phyloP scores from a whole-genome alignment of 1,140 invertebrate genomes.

The Achatina immaculata region DNA sequence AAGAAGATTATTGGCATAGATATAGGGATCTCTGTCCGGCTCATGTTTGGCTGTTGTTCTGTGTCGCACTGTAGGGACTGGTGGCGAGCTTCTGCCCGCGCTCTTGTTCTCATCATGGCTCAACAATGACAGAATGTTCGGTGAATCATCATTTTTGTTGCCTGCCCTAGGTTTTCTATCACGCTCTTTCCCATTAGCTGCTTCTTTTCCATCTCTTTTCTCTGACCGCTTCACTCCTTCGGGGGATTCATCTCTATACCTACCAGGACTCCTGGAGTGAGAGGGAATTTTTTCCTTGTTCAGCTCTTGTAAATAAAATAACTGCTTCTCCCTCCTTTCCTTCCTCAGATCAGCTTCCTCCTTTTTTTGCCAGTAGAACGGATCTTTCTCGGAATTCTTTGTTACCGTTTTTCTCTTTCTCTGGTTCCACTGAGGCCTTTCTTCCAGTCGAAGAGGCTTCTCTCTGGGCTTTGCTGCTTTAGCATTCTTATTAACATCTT shows the following conservation, averaged over 20 bases:
- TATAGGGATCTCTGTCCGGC: slow-evolving; percentile 36
- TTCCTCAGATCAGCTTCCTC: slow-evolving; percentile 54
- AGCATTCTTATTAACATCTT: neutral
- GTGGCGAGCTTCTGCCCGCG: slow-evolving; percentile 43
- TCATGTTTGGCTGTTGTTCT: slow-evolving; percentile 24
- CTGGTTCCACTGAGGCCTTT: slow-evolving; percentile 59
- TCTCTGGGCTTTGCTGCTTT: slow-evolving; percentile 50
- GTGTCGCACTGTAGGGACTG: slow-evolving; percentile 61
- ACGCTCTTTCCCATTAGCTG: neutral
- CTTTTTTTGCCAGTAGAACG: slow-evolving; percentile 58
- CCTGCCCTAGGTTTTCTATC: neutral
- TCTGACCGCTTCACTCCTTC: slow-evolving; percentile 12
- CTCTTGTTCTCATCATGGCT: neutral
- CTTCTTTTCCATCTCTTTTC: slow-evolving; percentile 32
- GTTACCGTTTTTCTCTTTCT: slow-evolving; percentile 55
- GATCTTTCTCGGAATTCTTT: slow-evolving; percentile 67
- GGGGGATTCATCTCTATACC: slow-evolving; percentile 24
- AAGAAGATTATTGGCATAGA: slow-evolving; percentile 35
- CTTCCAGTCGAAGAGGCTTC: slow-evolving; percentile 11
- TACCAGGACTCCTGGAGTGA: slow-evolving; percentile 37
- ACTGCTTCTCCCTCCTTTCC: slow-evolving; percentile 52
- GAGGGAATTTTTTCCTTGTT: slow-evolving; percentile 60
- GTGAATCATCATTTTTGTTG: neutral
- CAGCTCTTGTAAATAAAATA: slow-evolving; percentile 59
- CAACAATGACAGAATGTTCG: slow-evolving; percentile 21